Evolutionary conservation across 2,888 invertebrate species (phyloP).

Genomic region (Ditylenchus weischeri): DNA sequence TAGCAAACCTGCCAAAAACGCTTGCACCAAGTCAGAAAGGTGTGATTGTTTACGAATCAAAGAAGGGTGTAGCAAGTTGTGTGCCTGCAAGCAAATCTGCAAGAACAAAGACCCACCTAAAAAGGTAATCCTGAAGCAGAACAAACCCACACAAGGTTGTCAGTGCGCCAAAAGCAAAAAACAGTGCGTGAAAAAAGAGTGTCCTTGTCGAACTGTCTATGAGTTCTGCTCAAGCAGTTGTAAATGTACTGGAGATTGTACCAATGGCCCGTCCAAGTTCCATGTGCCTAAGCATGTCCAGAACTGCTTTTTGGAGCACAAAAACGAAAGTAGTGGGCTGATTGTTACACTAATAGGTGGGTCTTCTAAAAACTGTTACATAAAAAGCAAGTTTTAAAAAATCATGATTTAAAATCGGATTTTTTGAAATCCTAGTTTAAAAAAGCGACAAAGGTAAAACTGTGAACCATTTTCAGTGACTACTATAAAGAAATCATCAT

Average conservation of each 20-base stretch:
- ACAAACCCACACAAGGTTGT: conserved; percentile 55
- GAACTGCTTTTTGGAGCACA: conserved; percentile 58
- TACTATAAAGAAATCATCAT: no score
- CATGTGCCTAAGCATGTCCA: conserved; percentile 58
- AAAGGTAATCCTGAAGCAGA: conserved; percentile 45
- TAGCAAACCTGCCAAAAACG: conserved; percentile 57
- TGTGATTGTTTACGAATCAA: conserved; percentile 59
- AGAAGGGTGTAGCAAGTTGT: conserved; percentile 56
- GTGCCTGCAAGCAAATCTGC: conserved; percentile 58
- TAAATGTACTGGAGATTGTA: conserved; percentile 58
- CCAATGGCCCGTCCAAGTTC: conserved; percentile 58
- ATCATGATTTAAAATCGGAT: conserved; percentile 12
- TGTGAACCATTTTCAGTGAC: no score
- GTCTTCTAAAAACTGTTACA: conserved; percentile 13
- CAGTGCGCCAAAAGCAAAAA: conserved; percentile 58
- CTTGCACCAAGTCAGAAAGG: conserved; percentile 56
- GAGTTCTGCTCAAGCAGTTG: conserved; percentile 58
- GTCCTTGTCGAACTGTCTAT: conserved; percentile 56
- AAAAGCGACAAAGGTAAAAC: no score
- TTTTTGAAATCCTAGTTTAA: no score
- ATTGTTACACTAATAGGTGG: conserved; percentile 55
- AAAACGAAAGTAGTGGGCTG: conserved; percentile 57
- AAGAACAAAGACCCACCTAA: conserved; percentile 59
- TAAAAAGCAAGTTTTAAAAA: no score
- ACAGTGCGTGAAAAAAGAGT: conserved; percentile 58